Percentiles rank a stretch among this genome's conserved stretches.
phyloP scores from a whole-genome alignment of 2,113 vertebrate species.

The Nipponia nippon region DNA sequence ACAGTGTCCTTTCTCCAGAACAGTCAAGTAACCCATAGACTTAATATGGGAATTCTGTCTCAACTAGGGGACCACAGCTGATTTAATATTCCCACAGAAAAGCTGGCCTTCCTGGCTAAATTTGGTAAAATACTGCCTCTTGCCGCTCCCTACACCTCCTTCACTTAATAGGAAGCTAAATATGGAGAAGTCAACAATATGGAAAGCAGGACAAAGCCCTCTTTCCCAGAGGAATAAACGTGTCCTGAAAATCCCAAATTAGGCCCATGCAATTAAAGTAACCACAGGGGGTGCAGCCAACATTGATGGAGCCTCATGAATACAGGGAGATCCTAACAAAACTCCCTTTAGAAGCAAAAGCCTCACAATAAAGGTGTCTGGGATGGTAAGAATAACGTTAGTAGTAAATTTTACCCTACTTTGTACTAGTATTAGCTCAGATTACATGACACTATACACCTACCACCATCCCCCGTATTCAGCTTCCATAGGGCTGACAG shows the following conservation, averaged over 20 bases:
- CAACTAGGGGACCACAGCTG: background rate
- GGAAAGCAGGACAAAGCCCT: background rate
- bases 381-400: background rate
- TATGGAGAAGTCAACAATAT: background rate
- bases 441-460: background rate
- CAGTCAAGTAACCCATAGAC: background rate
- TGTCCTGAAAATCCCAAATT: background rate
- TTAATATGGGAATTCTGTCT: background rate
- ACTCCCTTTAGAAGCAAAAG: background rate
- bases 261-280: background rate
- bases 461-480: background rate
- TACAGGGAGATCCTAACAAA: background rate
- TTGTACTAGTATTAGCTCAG: background rate
- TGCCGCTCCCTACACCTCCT: background rate
- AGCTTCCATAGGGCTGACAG: background rate
- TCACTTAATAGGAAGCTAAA: background rate
- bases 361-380: background rate
- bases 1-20: background rate
- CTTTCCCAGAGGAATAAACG: background rate
- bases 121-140: background rate
- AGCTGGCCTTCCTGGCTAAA: background rate
- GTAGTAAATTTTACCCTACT: background rate
- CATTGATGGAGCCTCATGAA: background rate
- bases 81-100: background rate
- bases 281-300: background rate